phyloP scores from a whole-genome alignment of 2,113 vertebrate genomes.

The Nesoenas mayeri region DNA sequence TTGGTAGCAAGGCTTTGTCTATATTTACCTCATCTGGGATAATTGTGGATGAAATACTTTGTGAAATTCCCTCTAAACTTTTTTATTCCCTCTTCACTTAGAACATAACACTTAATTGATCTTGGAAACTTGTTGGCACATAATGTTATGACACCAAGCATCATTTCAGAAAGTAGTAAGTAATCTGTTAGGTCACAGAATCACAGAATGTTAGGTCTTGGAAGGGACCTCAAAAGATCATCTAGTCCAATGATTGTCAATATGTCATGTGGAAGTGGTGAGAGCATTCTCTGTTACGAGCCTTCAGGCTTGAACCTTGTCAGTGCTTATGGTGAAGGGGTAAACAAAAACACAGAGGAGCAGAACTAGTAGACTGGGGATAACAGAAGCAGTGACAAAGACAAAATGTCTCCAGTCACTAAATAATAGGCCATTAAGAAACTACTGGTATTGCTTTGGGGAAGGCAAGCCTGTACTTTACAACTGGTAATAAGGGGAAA shows the following conservation, averaged over 20 bases:
- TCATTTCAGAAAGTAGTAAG: neutral
- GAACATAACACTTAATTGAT: neutral
- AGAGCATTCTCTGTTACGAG: neutral
- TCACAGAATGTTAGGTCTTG: no score
- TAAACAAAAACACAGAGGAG: neutral
- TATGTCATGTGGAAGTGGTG: neutral
- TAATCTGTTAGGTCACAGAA: neutral
- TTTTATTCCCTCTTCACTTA: neutral
- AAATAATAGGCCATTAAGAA: neutral
- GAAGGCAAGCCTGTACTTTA: neutral
- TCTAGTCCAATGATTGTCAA: no score
- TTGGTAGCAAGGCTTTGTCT: neutral
- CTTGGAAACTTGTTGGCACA: neutral
- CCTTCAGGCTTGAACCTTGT: neutral
- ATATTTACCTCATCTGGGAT: neutral
- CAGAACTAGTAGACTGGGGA: neutral
- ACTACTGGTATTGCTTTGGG: neutral
- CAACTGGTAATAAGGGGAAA: neutral
- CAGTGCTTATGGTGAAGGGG: neutral
- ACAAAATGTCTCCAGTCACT: neutral
- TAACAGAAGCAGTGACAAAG: neutral
- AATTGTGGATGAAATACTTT: neutral
- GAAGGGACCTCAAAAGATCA: no score
- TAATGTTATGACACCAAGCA: neutral
- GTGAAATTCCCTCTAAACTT: neutral